A percentile compares a stretch with the other conserved stretches of the same genome.
These are phyloP conservation scores for Limanda limanda DNA, from an alignment of 2,113 vertebrate species.

Conservation along the genomic window DNA sequence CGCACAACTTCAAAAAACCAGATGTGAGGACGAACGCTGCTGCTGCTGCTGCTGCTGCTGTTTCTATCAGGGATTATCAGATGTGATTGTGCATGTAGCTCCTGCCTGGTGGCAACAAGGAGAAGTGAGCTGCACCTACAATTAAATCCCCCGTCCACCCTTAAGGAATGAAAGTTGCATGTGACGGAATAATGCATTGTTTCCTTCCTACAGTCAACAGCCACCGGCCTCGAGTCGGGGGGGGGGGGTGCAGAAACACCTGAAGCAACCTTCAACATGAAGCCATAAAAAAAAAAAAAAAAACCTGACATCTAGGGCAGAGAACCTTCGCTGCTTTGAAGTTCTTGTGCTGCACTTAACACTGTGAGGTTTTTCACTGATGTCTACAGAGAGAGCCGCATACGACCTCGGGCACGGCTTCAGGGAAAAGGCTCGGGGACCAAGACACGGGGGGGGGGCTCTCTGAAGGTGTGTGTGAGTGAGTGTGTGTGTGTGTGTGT, in stretches of 20 bases:
- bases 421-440: conserved; percentile 49
- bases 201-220: conserved; percentile 37
- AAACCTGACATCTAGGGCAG: conserved; percentile 50
- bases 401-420: conserved; percentile 55
- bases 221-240: conserved; percentile 50
- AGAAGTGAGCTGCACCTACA: conserved; percentile 31
- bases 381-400: conserved; percentile 57
- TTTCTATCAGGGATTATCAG: background rate
- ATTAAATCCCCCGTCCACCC: background rate
- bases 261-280: conserved; percentile 53
- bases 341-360: conserved; percentile 60
- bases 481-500: background rate
- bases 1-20: too few species aligned
- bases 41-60: background rate
- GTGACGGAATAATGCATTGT: conserved; percentile 42
- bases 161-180: conserved; percentile 45
- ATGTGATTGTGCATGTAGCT: background rate
- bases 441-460: conserved; percentile 4
- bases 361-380: conserved; percentile 57
- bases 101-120: conserved; percentile 43
- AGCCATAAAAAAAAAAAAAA: conserved; percentile 27
- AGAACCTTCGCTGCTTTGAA: conserved; percentile 64
- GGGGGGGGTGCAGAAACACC: conserved; percentile 50
- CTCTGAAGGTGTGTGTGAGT: background rate
- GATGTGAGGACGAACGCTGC: background rate